These are phyloP conservation scores for Odocoileus hemionus DNA, from an alignment of 2,113 vertebrate species.

Conservation along the genomic window DNA sequence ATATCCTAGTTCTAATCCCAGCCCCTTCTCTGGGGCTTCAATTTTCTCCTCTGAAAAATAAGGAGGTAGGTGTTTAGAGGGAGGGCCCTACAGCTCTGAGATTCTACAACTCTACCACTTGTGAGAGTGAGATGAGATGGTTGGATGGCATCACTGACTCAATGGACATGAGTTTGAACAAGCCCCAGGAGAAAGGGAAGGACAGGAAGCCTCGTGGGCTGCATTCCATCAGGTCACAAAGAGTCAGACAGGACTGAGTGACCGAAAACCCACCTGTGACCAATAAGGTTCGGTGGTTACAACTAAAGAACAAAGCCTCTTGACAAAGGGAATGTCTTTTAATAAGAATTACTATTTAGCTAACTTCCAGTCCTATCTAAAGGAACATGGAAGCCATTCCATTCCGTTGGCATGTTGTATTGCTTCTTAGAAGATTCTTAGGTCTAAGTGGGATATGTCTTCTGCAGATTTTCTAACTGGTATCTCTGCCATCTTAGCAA, in stretches of 20 bases:
- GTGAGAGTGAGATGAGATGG: background rate
- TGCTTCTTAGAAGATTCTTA: background rate
- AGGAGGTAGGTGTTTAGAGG: background rate
- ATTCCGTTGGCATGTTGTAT: rapidly evolving
- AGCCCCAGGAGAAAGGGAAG: background rate
- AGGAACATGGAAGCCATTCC: rapidly evolving
- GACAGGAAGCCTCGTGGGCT: background rate
- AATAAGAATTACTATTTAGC: background rate
- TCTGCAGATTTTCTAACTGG: background rate
- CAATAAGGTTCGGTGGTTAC: background rate
- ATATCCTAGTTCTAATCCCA: background rate
- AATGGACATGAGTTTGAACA: background rate
- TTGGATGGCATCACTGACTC: background rate
- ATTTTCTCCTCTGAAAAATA: background rate
- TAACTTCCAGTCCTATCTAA: background rate
- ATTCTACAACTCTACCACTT: background rate
- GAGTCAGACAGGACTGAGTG: background rate
- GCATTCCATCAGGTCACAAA: background rate
- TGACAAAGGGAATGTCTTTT: background rate
- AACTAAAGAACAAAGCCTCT: background rate
- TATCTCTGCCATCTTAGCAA: background rate
- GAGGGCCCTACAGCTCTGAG: background rate
- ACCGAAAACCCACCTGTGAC: background rate
- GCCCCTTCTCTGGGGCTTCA: background rate
- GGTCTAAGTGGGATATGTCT: background rate